A percentile compares a stretch with the other conserved stretches of the same genome.
Conservation (phyloP, 1,140 invertebrate genomes). For the Halyomorpha halys region DNA sequence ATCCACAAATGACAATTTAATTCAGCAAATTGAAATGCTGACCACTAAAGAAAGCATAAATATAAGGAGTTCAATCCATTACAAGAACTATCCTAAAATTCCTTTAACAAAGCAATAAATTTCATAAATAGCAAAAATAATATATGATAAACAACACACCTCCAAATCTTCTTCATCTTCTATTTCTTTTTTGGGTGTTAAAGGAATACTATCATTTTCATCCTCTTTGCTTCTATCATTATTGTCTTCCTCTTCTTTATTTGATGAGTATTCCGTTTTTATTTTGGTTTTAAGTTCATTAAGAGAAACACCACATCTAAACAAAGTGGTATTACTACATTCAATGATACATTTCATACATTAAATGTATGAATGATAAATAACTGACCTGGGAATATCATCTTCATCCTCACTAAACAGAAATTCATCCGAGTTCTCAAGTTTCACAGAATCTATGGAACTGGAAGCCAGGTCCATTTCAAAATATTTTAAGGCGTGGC, state of each 20-base stretch:
- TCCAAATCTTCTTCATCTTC: constrained; percentile 5
- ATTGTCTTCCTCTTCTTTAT: background rate
- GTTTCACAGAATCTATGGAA: constrained; percentile 3
- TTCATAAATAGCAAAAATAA: too few relatives aligned
- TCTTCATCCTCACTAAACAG: constrained; percentile 9
- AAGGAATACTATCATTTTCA: background rate
- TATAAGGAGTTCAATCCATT: too few relatives aligned
- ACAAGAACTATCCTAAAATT: too few relatives aligned
- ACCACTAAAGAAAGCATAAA: too few relatives aligned
- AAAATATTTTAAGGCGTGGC: constrained; percentile 12
- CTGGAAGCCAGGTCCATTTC: constrained; percentile 14
- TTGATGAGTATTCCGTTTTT: constrained; percentile 3
- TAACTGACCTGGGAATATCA: constrained; percentile 9
- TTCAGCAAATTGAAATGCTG: too few relatives aligned
- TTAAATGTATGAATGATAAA: background rate
- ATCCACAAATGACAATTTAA: too few relatives aligned
- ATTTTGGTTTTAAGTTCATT: constrained; percentile 10
- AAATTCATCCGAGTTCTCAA: background rate
- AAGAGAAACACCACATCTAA: constrained; percentile 12
- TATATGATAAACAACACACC: background rate
- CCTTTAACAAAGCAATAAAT: too few relatives aligned
- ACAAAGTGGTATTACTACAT: background rate
- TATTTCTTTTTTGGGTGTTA: background rate
- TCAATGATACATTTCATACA: background rate
- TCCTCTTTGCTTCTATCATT: background rate